A percentile compares a stretch with the other conserved stretches of the same genome.
phyloP scores from a whole-genome alignment of 2,113 vertebrate genomes.

The Balaeniceps rex region DNA sequence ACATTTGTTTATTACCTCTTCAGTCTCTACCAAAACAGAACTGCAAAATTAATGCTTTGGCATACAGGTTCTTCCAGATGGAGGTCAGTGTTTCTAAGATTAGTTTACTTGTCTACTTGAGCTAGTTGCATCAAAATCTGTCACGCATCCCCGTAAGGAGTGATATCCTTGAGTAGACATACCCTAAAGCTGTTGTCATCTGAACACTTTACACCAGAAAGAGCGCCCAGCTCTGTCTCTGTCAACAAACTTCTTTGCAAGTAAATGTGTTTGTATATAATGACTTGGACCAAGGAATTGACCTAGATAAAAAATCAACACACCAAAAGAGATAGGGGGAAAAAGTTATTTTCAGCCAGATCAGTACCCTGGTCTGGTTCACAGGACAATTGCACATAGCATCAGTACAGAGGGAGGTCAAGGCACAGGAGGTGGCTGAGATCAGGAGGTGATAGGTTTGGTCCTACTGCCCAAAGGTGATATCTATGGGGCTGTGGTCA shows the following conservation, averaged over 20 bases:
- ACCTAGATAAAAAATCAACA: background rate
- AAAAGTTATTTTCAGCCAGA: background rate
- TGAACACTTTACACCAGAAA: background rate
- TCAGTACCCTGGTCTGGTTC: background rate
- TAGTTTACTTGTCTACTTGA: background rate
- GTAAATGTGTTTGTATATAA: background rate
- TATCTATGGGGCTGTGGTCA: too few species aligned
- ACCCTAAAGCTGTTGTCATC: background rate
- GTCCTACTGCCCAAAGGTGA: background rate
- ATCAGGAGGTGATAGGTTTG: background rate
- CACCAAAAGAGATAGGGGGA: background rate
- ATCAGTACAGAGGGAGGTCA: background rate
- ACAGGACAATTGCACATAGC: background rate
- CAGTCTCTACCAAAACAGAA: background rate
- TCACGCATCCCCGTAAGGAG: fast-evolving
- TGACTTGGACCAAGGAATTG: background rate
- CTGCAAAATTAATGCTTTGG: background rate
- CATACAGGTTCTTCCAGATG: background rate
- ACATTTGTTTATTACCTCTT: background rate
- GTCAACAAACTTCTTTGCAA: background rate
- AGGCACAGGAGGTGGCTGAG: background rate
- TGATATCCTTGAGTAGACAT: background rate
- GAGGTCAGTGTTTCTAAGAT: background rate
- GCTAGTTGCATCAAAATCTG: background rate
- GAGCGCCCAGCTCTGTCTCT: background rate